Base-by-base conservation (phyloP, 1,140 invertebrate genomes). In the Melitaea cinxia region DNA sequence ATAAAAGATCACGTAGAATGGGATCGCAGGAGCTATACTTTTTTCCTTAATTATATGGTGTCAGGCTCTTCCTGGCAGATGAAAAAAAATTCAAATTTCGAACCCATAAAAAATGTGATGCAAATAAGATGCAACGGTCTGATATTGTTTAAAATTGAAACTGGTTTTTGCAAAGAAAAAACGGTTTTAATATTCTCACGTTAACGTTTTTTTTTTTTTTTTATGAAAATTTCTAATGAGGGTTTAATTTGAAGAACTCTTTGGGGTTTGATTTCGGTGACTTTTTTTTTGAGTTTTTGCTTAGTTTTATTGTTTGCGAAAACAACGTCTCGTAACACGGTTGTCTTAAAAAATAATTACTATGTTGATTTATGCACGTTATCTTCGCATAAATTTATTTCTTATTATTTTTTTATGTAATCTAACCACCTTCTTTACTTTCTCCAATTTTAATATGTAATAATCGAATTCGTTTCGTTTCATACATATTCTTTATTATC, bases 171-270 rank as follows among this genome's bases (percentile, higher is more conserved):
- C 49, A 58, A 53, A 62, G 56, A 52, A 62, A 66, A 81, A 77
- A 81, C 49, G 23, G 58, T 59, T 83, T 87, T 89, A 86, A 91
- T 91, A 88, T 89, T 91, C 86, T 89, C 86, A 91, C 86, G 86
- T 91, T 91, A 88, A 73, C 78, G 68, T 3, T 28, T 76, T 63
- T 72, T 75, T 3, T 28, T 76, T 63, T 72, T 75, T 86, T 84
- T 84, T 78, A 71, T 74, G 64, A 71, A 86, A 85, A 83, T 82
- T 84, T 87, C 74, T 91, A 91, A 91, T 83, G 86, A 89, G 84
- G 84, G 77, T 91, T 91, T 88, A 91, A 88, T 89, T 91, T 91
- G 88, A 85, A 89, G 85, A 84, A 77, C 84, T 76, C 86, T 91
- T 85, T 89, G 88, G 88, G 86, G 88, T 91, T 91, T 91, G 84